These are phyloP conservation scores for Nerophis ophidion DNA, from an alignment of 2,113 vertebrate genomes.

Conservation along the genomic window DNA sequence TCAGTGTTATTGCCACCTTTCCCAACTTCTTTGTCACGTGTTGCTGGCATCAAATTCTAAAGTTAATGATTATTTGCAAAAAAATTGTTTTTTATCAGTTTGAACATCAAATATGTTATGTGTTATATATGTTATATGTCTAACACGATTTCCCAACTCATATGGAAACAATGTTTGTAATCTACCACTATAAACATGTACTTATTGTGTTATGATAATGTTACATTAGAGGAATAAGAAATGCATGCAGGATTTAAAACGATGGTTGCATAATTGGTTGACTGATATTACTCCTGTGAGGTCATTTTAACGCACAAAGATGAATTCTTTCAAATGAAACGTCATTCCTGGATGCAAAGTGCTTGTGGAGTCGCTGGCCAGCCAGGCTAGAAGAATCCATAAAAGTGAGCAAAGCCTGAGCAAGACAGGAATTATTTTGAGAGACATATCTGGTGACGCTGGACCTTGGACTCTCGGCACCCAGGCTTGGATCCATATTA, in stretches of 20 bases:
- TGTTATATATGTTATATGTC: too few relatives aligned
- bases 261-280: constrained; percentile 9
- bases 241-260: not conserved
- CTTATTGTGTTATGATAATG: not conserved
- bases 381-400: constrained; percentile 38
- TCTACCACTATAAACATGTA: not conserved
- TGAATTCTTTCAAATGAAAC: not conserved
- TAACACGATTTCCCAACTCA: too few relatives aligned
- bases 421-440: constrained; percentile 72
- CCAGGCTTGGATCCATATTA: constrained; percentile 74
- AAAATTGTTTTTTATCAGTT: too few relatives aligned
- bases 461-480: constrained; percentile 70
- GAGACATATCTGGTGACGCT: constrained; percentile 70
- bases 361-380: not conserved
- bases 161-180: too few relatives aligned
- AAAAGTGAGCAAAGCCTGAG: constrained; percentile 36
- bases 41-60: too few relatives aligned
- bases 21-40: too few relatives aligned
- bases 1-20: too few relatives aligned
- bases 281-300: constrained; percentile 12
- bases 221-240: constrained; percentile 5
- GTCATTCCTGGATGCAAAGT: not conserved
- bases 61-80: too few relatives aligned
- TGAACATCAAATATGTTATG: too few relatives aligned
- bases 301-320: not conserved